phyloP scores from a whole-genome alignment of 1,140 invertebrate genomes.

The Drosophila athabasca region DNA sequence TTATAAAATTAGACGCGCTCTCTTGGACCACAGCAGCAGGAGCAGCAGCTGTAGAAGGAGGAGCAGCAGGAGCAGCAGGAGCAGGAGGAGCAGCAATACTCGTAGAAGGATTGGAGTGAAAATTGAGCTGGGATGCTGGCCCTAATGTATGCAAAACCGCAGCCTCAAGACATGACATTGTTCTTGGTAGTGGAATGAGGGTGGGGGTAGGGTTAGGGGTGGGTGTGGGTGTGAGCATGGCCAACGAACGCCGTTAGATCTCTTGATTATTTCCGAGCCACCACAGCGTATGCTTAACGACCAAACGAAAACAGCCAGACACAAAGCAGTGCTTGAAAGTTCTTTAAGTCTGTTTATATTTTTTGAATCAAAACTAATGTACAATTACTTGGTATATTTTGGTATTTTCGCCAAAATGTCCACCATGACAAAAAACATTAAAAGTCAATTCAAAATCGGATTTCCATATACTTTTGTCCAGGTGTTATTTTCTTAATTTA shows the following conservation, averaged over 20 bases:
- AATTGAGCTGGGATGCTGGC: background rate
- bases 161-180: conserved; percentile 80
- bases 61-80: conserved; percentile 7
- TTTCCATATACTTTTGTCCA: too few relatives aligned
- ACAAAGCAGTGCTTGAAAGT: too few relatives aligned
- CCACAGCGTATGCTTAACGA: conserved; percentile 41
- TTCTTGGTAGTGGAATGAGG: conserved; percentile 23
- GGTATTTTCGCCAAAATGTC: too few relatives aligned
- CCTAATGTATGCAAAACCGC: conserved; percentile 77
- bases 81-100: conserved; percentile 12
- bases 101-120: conserved; percentile 1
- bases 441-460: too few relatives aligned
- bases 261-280: conserved; percentile 26
- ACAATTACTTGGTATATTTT: too few relatives aligned
- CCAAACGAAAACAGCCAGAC: background rate
- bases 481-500: too few relatives aligned
- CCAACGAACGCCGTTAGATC: background rate
- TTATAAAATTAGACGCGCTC: conserved; percentile 81
- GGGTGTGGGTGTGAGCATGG: too few relatives aligned
- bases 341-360: too few relatives aligned
- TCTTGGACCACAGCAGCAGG: conserved; percentile 55
- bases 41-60: background rate
- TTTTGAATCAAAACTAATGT: too few relatives aligned
- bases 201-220: background rate
- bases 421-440: too few relatives aligned